Evolutionary conservation across 2,113 vertebrate species (phyloP).

Genomic region (Chaetops frenatus): DNA sequence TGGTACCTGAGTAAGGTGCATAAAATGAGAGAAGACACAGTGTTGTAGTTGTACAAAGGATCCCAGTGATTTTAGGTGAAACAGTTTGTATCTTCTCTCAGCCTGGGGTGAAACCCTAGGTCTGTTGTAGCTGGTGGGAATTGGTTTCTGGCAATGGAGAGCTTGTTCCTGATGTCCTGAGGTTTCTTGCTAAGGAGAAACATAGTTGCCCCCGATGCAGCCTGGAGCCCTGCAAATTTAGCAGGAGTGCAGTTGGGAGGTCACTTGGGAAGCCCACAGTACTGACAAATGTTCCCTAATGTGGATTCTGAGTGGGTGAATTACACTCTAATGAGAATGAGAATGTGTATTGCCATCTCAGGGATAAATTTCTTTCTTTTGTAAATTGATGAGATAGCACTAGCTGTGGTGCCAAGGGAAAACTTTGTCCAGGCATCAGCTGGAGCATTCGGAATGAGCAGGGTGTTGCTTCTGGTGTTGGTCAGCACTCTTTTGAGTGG

Average conservation of each 20-base stretch:
- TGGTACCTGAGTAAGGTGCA: background rate
- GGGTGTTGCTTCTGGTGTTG: background rate
- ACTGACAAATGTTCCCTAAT: background rate
- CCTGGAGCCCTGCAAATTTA: background rate
- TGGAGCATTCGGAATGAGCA: background rate
- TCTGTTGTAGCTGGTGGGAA: background rate
- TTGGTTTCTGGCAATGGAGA: background rate
- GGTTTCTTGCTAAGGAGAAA: background rate
- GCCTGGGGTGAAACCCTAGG: background rate
- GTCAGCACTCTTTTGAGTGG: background rate
- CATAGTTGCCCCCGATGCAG: accelerated
- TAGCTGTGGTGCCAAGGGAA: background rate
- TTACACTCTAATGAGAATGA: background rate
- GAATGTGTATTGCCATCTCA: background rate
- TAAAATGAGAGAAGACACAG: background rate
- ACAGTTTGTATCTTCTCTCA: background rate
- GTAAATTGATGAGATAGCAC: background rate
- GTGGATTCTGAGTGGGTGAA: background rate
- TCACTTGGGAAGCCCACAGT: background rate
- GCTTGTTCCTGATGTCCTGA: background rate
- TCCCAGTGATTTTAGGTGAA: background rate
- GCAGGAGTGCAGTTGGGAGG: background rate
- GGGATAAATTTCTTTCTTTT: background rate
- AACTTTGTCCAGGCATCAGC: background rate
- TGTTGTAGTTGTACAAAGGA: background rate